Evolutionary conservation across 2,888 invertebrate genomes (phyloP).

Genomic region (Merodon equestris): DNA sequence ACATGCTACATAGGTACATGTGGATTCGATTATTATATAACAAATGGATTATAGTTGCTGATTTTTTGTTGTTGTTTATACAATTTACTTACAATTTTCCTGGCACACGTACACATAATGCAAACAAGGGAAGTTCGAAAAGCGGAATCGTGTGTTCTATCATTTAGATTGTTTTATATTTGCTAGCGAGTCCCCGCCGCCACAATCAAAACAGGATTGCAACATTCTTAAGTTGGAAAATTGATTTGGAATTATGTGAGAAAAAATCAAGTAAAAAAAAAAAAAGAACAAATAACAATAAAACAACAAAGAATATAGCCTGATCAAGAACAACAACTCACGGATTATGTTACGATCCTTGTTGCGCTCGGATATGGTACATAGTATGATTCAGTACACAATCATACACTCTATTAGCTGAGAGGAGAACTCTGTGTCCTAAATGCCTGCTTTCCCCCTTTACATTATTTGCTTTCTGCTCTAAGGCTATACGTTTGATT

Average conservation of each 20-base stretch:
- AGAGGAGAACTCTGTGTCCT: constrained; percentile 41
- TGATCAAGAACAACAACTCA: constrained; percentile 65
- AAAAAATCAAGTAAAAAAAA: constrained; percentile 36
- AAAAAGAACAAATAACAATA: constrained; percentile 33
- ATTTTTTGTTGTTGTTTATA: constrained; percentile 25
- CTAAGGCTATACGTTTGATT: constrained; percentile 45
- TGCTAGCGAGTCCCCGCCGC: constrained; percentile 28
- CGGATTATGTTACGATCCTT: constrained; percentile 57
- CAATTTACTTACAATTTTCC: constrained; percentile 66
- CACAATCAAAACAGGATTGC: too few relatives aligned
- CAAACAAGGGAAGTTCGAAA: constrained; percentile 45
- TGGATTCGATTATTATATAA: constrained; percentile 49
- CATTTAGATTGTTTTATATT: constrained; percentile 17
- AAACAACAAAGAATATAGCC: constrained; percentile 51
- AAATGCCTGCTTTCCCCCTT: constrained; percentile 13
- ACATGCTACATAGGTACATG: background rate
- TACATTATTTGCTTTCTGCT: constrained; percentile 22
- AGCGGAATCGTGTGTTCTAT: constrained; percentile 15
- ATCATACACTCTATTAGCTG: constrained; percentile 42
- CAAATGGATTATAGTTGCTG: constrained; percentile 49
- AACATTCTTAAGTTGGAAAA: constrained; percentile 38
- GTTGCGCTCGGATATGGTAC: constrained; percentile 36
- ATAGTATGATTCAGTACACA: constrained; percentile 9
- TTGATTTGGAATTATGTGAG: constrained; percentile 24
- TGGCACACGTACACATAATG: constrained; percentile 40